Evolutionary conservation across 2,797 vertebrate species (phyloP).

Genomic region (Huso huso): DNA sequence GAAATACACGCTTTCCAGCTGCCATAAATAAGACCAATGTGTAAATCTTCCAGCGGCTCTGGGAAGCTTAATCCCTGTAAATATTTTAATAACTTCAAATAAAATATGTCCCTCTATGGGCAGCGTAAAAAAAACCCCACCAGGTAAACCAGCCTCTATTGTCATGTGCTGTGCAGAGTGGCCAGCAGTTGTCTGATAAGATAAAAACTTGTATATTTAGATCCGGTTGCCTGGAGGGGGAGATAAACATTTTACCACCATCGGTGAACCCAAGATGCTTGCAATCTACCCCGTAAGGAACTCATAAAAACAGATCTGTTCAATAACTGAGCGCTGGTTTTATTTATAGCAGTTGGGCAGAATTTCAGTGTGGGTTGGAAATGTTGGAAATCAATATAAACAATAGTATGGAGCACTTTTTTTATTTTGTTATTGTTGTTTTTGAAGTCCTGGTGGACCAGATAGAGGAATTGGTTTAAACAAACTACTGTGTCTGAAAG

Average conservation of each 20-base stretch:
- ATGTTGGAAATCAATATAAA: too few relatives aligned
- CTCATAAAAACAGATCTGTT: too few relatives aligned
- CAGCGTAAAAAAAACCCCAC: neutral
- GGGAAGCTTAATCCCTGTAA: conserved; percentile 9
- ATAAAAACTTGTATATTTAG: neutral
- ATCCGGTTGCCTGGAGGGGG: neutral
- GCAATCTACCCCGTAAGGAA: neutral
- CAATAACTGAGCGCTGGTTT: too few relatives aligned
- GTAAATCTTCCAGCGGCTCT: conserved; percentile 6
- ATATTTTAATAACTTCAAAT: conserved; percentile 13
- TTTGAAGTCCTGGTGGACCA: too few relatives aligned
- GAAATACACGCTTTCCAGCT: conserved; percentile 5
- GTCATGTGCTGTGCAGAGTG: neutral
- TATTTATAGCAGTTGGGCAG: too few relatives aligned
- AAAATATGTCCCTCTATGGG: conserved; percentile 7
- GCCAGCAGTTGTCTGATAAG: conserved; percentile 15
- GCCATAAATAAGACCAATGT: conserved; percentile 2
- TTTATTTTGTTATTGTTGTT: too few relatives aligned
- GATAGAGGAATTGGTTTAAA: too few relatives aligned
- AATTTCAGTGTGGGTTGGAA: too few relatives aligned
- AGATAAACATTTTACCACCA: conserved; percentile 16
- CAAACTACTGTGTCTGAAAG: too few relatives aligned
- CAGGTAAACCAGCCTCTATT: neutral
- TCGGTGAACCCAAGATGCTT: conserved; percentile 5
- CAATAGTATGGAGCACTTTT: too few relatives aligned